Base-by-base conservation (phyloP, 92 coral and sea anemone genomes). In the Umimayanthus kanabou region DNA sequence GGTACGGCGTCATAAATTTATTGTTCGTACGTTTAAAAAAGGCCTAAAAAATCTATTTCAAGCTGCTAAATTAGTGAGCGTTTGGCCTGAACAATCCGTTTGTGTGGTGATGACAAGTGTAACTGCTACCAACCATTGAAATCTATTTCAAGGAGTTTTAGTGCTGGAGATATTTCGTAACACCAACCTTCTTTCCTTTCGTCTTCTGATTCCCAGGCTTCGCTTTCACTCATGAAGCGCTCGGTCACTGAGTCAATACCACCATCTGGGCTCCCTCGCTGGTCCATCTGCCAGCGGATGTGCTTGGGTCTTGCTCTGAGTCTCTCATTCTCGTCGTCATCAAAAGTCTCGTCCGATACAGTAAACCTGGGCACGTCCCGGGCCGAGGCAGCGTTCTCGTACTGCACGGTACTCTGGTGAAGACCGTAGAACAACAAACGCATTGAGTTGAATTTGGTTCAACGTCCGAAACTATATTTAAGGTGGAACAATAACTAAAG, bases 301-400 rank as follows among this genome's bases (percentile, higher is more conserved):
- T 89, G 91, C 82, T 87, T 92, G 4, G 91, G 90, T 87, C 90
- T 92, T 11, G 88, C 82, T 37, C 76, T 73, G 20, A 53, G 58
- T 49, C 87, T 87, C 28, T 91, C 93, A 42, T 43, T 85, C 23
- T 81, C 93, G 26, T 49, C 92, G 57, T 87, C 90, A 28, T 94
- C 96, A 76, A 95, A 89, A 9, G 95, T 90, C 49, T 87, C 95
- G 57, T 96, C 96, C 10, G 93, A 90, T 55, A 93, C 87, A 39
- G 96, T 90, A 77, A 94, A 94, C 64, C 90, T 95, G 18, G 98
- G 96, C 61, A 90, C 93, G 25, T 93, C 94, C 82, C 96, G 91
- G 3, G 99, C 96, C 2, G 98, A 95, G 66, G 98, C 99, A 1
- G 98, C 96, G 47, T 95, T 95, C 23, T 93, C 94, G 79, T 95